Evolutionary conservation across 2,113 vertebrate genomes (phyloP).

Genomic region (Podarcis muralis): DNA sequence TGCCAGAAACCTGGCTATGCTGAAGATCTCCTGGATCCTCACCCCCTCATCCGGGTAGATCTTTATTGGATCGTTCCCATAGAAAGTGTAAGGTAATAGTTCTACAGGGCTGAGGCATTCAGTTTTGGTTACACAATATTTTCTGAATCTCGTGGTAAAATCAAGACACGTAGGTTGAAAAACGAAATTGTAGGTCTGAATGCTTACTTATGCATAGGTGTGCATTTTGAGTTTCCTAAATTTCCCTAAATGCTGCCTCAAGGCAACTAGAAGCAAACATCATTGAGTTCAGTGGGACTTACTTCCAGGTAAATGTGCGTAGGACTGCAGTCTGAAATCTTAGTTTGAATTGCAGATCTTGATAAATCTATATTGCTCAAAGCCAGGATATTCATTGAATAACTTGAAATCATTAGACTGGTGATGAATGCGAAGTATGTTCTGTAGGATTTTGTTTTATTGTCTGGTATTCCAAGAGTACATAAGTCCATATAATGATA

Average conservation of each 20-base stretch:
- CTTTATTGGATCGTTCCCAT: too few species aligned
- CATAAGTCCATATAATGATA: too few species aligned
- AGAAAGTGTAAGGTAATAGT: background rate
- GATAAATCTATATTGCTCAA: constrained; percentile 1
- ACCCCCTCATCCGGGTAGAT: too few species aligned
- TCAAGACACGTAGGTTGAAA: too few species aligned
- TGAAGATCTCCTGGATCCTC: too few species aligned
- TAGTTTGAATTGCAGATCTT: constrained; percentile 1
- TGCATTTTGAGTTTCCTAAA: background rate
- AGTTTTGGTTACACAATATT: background rate
- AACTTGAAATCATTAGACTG: background rate
- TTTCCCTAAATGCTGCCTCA: background rate
- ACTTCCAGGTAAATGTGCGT: background rate
- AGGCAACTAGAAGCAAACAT: background rate
- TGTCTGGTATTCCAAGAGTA: background rate
- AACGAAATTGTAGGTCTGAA: background rate
- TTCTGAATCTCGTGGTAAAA: background rate
- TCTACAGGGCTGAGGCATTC: background rate
- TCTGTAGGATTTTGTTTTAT: background rate
- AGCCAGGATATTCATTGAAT: background rate
- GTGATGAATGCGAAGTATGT: background rate
- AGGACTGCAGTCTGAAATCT: constrained; percentile 2
- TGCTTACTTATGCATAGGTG: background rate
- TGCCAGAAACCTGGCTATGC: too few species aligned
- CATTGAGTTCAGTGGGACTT: too few species aligned